Evolutionary conservation across 2,113 vertebrate genomes (phyloP), one percentile per base, ranked within the genome.

Genomic region (Solea senegalensis): DNA sequence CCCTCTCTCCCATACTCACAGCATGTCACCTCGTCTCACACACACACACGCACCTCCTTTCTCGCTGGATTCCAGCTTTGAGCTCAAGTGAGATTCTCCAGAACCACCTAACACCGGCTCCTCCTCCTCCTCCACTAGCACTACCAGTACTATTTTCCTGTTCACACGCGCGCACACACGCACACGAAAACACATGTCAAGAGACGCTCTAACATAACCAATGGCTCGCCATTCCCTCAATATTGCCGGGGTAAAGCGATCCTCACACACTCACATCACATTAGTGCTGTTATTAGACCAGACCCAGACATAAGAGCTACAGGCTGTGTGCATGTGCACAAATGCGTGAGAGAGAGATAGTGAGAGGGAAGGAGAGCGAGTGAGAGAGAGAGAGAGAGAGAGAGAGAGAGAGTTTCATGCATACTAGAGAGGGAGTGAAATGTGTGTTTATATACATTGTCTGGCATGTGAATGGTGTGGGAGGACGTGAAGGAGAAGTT

Each of bases 1-100:
- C 68, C 61, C 26, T 15, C 45, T 54, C 39, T 48, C 49, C 5
- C 41, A 27, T 65, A 46, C 71, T 45, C 63, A 65, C 56, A 61
- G 46, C 5, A 11, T 48, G 45, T 13, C 45, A 48, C 45, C 11
- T 48, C 10, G 9, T 48, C 60, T 53, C 45, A 52, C 28, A 46
- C 76, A 76, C 73, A 43, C 78, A 57, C 67, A 39, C 62, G 48
- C 56, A 78, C 66, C 71, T 74, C 77, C 44, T 69, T 73, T 77
- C 56, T 53, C 76, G 73, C 81, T 84, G 78, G 83, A 90, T 83
- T 90, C 82, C 77, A 81, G 80, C 80, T 88, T 83, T 86, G 82
- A 90, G 83, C 69, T 65, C 27, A 65, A 76, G 62, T 89, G 91
- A 90, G 88, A 86, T 86, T 88, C 80, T 90, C 87, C 88, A 92